Base-by-base conservation (phyloP, 53 echinoderm and acorn worm genomes). In the Mesocentrotus franciscanus region DNA sequence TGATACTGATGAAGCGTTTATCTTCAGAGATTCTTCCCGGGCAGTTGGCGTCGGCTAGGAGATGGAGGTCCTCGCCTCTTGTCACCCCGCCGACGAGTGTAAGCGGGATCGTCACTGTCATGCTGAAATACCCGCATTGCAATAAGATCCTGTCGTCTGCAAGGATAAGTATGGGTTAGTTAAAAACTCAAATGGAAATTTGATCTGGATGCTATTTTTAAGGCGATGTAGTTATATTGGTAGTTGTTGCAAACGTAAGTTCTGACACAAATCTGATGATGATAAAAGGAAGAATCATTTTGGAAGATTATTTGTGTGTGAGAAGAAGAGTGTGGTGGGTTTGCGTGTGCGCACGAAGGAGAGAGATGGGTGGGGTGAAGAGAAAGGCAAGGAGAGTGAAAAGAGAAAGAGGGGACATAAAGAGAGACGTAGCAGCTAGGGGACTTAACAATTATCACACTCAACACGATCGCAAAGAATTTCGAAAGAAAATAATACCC, bases 71-170 rank as follows among this genome's bases (percentile, higher is more conserved):
- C 1, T 66, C 91, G 11, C 62, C 68, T 1, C 39, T 62, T 13
- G 64, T 91, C 10, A 91, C 91, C 22, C 91, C 68, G 36, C 61
- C n/a, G 20, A 68, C 91, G 22, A 66, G 91, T 10, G 15, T 8
- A 26, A 91, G 62, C 10, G 91, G 91, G 68, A 91, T 91, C 33
- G 64, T 91, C 24, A 91, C 91, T 0, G 66, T 39, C 91, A 91
- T 91, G 66, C 91, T 91, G 68, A n/a, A 68, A 39, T 30, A 34
- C 32, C 58, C 68, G 22, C 91, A 91, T 22, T 33, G 34, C 22
- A 91, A 26, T 34, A 68, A 36, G 91, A 91, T 91, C 68, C 1
- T 36, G 68, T 68, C 68, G 12, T 20, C 91, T 91, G 62, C 5
- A 17, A 90, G 60, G 13, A 57, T 10, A 26, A 1, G 71, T 71